Percentiles rank a stretch among this genome's conserved stretches.
Conservation (phyloP, 1,140 invertebrate species). For the Sinella curviseta region DNA sequence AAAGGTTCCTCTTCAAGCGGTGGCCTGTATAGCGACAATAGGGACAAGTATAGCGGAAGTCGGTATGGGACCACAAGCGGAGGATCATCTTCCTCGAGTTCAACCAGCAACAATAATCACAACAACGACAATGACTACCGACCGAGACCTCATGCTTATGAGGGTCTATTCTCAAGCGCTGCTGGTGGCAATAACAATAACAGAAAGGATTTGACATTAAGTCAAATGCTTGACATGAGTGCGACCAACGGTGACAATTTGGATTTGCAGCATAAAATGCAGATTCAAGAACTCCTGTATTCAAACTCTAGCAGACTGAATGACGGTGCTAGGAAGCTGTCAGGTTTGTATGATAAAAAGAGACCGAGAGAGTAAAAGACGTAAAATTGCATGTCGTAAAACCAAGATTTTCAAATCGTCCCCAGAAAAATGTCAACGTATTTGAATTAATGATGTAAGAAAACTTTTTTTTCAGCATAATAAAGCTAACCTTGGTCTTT, state of each 20-base stretch:
- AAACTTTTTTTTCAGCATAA: background rate
- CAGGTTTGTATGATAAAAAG: constrained; percentile 40
- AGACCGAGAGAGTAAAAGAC: background rate
- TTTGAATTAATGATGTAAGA: background rate
- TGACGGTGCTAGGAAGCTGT: constrained; percentile 47
- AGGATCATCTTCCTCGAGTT: background rate
- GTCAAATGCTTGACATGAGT: constrained; percentile 44
- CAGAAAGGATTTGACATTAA: constrained; percentile 29
- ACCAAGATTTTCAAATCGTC: background rate
- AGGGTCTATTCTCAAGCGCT: background rate
- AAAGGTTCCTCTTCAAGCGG: background rate
- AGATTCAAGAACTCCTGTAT: constrained; percentile 46
- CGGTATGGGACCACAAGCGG: background rate
- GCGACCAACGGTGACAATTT: constrained; percentile 19
- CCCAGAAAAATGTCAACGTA: background rate
- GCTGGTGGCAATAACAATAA: background rate
- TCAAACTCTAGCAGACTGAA: constrained; percentile 37
- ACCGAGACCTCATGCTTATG: background rate
- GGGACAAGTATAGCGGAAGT: background rate
- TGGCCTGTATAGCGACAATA: background rate
- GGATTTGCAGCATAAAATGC: constrained; percentile 44
- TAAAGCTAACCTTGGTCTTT: no score
- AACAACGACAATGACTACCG: background rate
- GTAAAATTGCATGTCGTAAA: background rate
- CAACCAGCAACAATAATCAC: background rate